A percentile compares a stretch with the other conserved stretches of the same genome.
Evolutionary conservation across 2,888 invertebrate genomes (phyloP).

Genomic region (Lacanobia wlatinum): DNA sequence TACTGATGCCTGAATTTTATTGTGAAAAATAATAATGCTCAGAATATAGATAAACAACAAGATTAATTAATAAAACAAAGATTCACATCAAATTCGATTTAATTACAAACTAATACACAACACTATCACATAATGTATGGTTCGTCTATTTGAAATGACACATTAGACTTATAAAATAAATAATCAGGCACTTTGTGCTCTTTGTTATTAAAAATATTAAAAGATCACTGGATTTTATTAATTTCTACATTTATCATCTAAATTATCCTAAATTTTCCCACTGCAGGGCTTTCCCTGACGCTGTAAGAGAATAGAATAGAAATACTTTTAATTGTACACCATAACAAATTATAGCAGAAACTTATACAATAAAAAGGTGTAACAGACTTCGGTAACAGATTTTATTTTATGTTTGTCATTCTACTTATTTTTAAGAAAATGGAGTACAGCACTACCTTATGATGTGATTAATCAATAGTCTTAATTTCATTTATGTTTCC

Average conservation of each 20-base stretch:
- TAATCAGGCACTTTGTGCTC: neutral
- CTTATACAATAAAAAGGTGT: too few species aligned
- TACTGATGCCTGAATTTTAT: too few species aligned
- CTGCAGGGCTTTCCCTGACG: neutral
- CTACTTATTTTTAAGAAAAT: neutral
- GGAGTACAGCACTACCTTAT: neutral
- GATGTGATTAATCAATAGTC: neutral
- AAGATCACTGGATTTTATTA: constrained; percentile 19
- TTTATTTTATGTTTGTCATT: too few species aligned
- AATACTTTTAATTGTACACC: too few species aligned
- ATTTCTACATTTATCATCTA: neutral
- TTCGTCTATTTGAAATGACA: constrained; percentile 14
- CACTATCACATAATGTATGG: neutral
- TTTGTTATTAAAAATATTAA: neutral
- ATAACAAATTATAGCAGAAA: too few species aligned
- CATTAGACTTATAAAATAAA: constrained; percentile 15
- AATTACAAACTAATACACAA: constrained; percentile 3
- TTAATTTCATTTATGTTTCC: neutral
- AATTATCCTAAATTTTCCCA: neutral
- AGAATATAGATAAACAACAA: too few species aligned
- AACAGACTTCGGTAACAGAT: too few species aligned
- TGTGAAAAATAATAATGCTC: too few species aligned
- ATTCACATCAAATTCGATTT: constrained; percentile 11
- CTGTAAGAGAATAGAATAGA: neutral
- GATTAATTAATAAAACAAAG: constrained; percentile 18